Percentiles rank a stretch among this genome's conserved stretches.
Evolutionary conservation across 2,888 invertebrate genomes (phyloP).

Genomic region (Nudaria mundana): DNA sequence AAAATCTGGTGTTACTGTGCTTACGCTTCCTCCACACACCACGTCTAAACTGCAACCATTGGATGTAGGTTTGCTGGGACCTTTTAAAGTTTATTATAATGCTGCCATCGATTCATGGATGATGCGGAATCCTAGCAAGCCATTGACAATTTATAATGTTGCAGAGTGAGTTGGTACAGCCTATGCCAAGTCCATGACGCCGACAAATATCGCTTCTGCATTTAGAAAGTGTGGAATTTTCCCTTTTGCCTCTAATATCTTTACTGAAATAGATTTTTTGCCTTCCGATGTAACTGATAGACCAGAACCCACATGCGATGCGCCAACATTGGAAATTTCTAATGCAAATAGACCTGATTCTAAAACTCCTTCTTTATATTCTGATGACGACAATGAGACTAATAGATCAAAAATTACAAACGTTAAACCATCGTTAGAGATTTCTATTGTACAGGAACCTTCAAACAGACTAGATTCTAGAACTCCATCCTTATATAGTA

Average conservation of each 20-base stretch:
- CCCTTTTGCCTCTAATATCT: neutral
- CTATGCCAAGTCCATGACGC: constrained; percentile 15
- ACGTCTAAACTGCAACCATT: constrained; percentile 10
- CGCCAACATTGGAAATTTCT: too few relatives aligned
- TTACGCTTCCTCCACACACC: constrained; percentile 19
- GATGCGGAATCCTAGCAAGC: constrained; percentile 14
- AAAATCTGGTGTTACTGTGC: constrained; percentile 14
- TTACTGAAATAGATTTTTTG: neutral
- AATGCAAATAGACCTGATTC: too few relatives aligned
- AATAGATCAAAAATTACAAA: too few relatives aligned
- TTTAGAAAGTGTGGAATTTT: constrained; percentile 11
- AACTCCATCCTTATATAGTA: too few relatives aligned
- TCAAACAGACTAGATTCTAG: too few relatives aligned
- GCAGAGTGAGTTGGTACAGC: constrained; percentile 14
- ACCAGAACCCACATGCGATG: too few relatives aligned
- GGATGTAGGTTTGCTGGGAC: constrained; percentile 14
- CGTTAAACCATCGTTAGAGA: too few relatives aligned
- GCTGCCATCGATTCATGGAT: constrained; percentile 18
- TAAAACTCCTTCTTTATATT: too few relatives aligned
- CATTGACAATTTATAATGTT: constrained; percentile 16
- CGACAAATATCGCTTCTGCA: constrained; percentile 12
- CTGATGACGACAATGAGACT: too few relatives aligned
- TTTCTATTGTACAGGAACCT: too few relatives aligned
- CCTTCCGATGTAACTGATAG: neutral
- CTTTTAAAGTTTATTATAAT: constrained; percentile 14